A percentile compares a stretch with the other conserved stretches of the same genome.
These are phyloP conservation scores for Corythaixoides concolor DNA, from an alignment of 2,113 vertebrate genomes.

Conservation along the genomic window DNA sequence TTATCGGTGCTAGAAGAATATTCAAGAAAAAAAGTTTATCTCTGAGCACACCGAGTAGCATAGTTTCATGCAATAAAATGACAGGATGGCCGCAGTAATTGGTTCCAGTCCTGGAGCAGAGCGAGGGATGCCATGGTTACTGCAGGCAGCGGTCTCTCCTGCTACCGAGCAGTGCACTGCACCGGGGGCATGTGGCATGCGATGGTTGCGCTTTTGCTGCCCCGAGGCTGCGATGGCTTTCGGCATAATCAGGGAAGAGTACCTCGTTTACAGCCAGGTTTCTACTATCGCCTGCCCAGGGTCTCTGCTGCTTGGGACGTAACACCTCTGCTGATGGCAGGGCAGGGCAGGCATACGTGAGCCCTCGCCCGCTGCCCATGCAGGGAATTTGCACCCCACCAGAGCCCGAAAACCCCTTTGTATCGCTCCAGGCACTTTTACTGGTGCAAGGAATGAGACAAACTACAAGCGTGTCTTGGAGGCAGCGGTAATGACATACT, in stretches of 20 bases:
- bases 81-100: background rate
- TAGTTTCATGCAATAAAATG: background rate
- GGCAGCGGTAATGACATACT: rapidly evolving
- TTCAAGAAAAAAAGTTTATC: slow-evolving; percentile 8
- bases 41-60: background rate
- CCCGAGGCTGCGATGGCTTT: background rate
- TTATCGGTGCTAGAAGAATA: slow-evolving; percentile 54
- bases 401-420: background rate
- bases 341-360: rapidly evolving
- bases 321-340: background rate
- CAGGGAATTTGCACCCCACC: background rate
- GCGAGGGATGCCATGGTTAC: background rate
- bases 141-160: background rate
- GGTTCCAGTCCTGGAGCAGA: background rate
- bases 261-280: background rate
- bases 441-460: background rate
- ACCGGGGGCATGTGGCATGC: rapidly evolving
- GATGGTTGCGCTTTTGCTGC: background rate
- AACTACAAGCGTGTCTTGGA: background rate
- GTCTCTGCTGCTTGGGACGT: rapidly evolving
- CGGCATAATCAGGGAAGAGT: background rate
- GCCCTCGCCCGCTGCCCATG: rapidly evolving
- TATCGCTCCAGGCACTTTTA: background rate
- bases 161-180: background rate
- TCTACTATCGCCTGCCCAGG: background rate